Evolutionary conservation across 2,797 vertebrate genomes (phyloP), one percentile per base, ranked within the genome.

Genomic region (Lithobates sylvaticus): DNA sequence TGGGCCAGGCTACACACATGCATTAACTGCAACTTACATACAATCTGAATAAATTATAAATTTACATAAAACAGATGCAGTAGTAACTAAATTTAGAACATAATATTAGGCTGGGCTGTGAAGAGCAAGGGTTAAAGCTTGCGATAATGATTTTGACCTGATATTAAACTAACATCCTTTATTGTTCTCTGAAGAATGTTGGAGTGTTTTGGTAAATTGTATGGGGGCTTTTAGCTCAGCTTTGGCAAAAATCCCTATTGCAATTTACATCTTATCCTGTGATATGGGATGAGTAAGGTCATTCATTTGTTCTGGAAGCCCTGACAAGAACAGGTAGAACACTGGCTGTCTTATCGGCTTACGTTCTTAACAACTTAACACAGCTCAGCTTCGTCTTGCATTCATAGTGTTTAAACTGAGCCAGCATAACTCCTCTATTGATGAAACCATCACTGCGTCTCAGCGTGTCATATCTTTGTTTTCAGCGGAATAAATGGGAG

Each of bases 281-380:
- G 61, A 84, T 76, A 84, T 75, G 18, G 58, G 84, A 80, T 81
- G 77, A 81, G 72, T 75, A 81, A 81, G 84, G 84, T 76, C 84
- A 86, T 70, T 81, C 76, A 85, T 80, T 85, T 85, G 77, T 74
- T 86, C 77, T 76, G 65, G 34, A 80, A 85, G 72, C 71, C 70
- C 27, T 79, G 42, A 85, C 50, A 58, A 85, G 77, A 39, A 75
- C 84, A 86, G 84, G 84, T 86, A 81, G 69, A 81, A 47, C 32
- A 81, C 42, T 70, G 72, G 72, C 32, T 18, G 69, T 61, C 76
- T 81, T 86, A 86, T 69, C 78, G 18, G 78, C 84, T 86, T 81
- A 86, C 36, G 64, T 81, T 54, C 84, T 81, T 81, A 86, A 68
- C 54, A 80, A 85, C 84, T 27, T 80, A 39, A 81, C 67, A 81